phyloP scores from a whole-genome alignment of 2,797 vertebrate genomes.

The Notolabrus celidotus region DNA sequence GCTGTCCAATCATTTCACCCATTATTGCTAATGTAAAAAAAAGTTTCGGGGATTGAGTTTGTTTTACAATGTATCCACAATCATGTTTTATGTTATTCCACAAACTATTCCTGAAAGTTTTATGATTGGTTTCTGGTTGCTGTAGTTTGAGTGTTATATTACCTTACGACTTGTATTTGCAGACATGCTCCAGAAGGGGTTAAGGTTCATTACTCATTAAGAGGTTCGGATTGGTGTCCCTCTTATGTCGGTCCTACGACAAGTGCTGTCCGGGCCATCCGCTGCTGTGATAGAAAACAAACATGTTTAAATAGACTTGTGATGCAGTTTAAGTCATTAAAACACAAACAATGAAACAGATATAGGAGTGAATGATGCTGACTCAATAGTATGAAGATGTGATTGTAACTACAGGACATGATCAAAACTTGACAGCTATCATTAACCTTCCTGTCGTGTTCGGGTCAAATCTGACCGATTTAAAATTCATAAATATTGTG shows the following conservation, averaged over 20 bases:
- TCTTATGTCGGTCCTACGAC: constrained; percentile 71
- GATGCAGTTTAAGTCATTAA: neutral
- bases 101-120: neutral
- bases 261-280: constrained; percentile 70
- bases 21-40: too few relatives aligned
- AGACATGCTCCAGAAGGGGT: constrained; percentile 99
- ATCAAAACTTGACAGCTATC: neutral
- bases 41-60: too few relatives aligned
- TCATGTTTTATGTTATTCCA: neutral
- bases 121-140: neutral
- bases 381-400: neutral
- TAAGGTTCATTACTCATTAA: constrained; percentile 94
- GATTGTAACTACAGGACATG: neutral
- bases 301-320: constrained; percentile 6
- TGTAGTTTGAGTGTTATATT: constrained; percentile 9
- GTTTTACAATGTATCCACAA: too few relatives aligned
- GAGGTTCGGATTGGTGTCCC: constrained; percentile 66
- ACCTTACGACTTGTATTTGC: constrained; percentile 93
- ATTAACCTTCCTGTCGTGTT: too few relatives aligned
- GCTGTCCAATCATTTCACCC: too few relatives aligned
- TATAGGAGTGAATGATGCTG: neutral
- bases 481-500: too few relatives aligned
- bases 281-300: constrained; percentile 41
- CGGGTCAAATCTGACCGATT: too few relatives aligned
- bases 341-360: neutral